Percentiles rank a stretch among this genome's conserved stretches.
Conservation (phyloP, 2,113 vertebrate genomes). For the Nycticorax nycticorax region DNA sequence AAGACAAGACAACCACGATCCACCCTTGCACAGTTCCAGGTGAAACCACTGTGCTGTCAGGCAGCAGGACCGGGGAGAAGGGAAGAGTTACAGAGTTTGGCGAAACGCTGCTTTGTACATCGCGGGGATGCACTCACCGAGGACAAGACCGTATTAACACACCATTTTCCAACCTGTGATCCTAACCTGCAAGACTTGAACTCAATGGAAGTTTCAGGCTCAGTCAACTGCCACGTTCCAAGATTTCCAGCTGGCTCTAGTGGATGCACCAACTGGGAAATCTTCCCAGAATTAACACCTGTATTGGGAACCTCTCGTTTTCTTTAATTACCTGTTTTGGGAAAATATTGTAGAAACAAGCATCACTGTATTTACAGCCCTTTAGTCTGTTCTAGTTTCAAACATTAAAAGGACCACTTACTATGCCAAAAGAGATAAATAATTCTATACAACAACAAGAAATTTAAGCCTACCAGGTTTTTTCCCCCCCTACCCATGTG, state of each 20-base stretch:
- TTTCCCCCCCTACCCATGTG: rapidly evolving
- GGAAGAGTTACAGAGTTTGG: background rate
- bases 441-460: background rate
- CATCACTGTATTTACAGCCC: background rate
- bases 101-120: background rate
- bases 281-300: background rate
- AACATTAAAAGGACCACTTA: background rate
- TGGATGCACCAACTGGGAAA: background rate
- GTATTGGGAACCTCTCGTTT: background rate
- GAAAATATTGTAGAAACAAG: background rate
- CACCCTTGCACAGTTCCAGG: background rate
- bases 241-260: background rate
- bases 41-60: background rate
- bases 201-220: background rate
- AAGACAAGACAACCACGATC: too few relatives aligned
- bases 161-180: background rate
- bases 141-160: background rate
- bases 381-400: background rate
- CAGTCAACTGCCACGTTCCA: background rate
- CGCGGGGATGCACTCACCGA: background rate
- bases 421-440: background rate
- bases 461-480: background rate
- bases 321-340: background rate
- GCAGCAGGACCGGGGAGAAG: background rate
- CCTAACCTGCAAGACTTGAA: background rate